phyloP scores from a whole-genome alignment of 2,797 vertebrate species.

The Lycodopsis pacificus region DNA sequence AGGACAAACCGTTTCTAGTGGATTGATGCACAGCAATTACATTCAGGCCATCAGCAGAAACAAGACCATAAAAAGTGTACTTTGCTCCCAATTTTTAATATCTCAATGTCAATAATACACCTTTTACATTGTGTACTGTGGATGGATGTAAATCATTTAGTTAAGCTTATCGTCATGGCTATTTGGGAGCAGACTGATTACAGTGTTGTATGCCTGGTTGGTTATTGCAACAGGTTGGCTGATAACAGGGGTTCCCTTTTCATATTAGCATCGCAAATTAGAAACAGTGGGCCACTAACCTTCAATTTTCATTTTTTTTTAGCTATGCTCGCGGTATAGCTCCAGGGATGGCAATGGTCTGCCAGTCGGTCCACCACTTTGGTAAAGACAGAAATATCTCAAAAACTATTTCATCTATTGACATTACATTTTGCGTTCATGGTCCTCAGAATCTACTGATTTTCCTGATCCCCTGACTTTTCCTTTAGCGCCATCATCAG shows the following conservation, averaged over 20 bases:
- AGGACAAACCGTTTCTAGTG: constrained; percentile 58
- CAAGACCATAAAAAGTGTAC: constrained; percentile 8
- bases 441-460: background rate
- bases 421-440: background rate
- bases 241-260: constrained; percentile 9
- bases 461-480: background rate
- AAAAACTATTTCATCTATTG: background rate
- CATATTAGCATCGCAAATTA: constrained; percentile 1
- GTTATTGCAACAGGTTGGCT: constrained; percentile 14
- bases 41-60: constrained; percentile 21
- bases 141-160: constrained; percentile 25
- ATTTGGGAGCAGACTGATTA: constrained; percentile 32
- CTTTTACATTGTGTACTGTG: background rate
- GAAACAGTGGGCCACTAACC: background rate
- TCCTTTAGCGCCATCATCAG: background rate
- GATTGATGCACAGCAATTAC: constrained; percentile 30
- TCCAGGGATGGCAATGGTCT: background rate
- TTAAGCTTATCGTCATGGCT: constrained; percentile 20
- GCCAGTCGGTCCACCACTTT: background rate
- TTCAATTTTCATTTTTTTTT: background rate
- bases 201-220: constrained; percentile 12
- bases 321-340: background rate
- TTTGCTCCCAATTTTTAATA: constrained; percentile 1
- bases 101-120: constrained; percentile 6
- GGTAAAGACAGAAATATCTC: background rate